Conservation (phyloP, 2,888 invertebrate genomes). For the Drosophila trichaetosa region DNA sequence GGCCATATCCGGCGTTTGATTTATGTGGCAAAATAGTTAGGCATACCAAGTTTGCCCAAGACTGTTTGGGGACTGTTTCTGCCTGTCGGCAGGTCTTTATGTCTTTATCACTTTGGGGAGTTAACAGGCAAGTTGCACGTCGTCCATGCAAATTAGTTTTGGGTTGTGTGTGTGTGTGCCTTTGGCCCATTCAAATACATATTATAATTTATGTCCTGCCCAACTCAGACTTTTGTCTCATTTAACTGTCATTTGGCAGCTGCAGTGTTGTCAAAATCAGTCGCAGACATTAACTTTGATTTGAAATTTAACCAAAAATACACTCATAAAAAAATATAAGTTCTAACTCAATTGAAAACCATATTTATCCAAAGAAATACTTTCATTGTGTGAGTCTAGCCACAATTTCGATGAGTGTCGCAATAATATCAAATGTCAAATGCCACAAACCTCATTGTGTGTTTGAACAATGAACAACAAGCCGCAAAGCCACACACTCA, state of each 20-base stretch:
- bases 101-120: conserved; percentile 63
- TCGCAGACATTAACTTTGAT: conserved; percentile 15
- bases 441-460: conserved; percentile 43
- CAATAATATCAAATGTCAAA: conserved; percentile 45
- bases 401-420: neutral
- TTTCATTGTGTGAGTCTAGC: neutral
- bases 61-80: neutral
- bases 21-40: conserved; percentile 61
- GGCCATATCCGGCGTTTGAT: conserved; percentile 46
- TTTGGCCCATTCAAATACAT: conserved; percentile 41
- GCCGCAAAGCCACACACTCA: conserved; percentile 21
- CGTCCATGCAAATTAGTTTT: conserved; percentile 57
- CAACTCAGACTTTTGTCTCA: conserved; percentile 38
- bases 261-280: conserved; percentile 21
- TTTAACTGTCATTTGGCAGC: conserved; percentile 52
- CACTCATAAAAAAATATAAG: neutral
- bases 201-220: conserved; percentile 33
- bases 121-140: conserved; percentile 39
- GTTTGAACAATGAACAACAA: conserved; percentile 40
- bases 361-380: neutral
- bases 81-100: conserved; percentile 51
- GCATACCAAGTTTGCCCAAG: conserved; percentile 22
- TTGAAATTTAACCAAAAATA: neutral
- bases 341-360: too few species aligned
- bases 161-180: conserved; percentile 9